A percentile compares a stretch with the other conserved stretches of the same genome.
Evolutionary conservation across 2,888 invertebrate species (phyloP).

Genomic region (Drosophila niveifrons): DNA sequence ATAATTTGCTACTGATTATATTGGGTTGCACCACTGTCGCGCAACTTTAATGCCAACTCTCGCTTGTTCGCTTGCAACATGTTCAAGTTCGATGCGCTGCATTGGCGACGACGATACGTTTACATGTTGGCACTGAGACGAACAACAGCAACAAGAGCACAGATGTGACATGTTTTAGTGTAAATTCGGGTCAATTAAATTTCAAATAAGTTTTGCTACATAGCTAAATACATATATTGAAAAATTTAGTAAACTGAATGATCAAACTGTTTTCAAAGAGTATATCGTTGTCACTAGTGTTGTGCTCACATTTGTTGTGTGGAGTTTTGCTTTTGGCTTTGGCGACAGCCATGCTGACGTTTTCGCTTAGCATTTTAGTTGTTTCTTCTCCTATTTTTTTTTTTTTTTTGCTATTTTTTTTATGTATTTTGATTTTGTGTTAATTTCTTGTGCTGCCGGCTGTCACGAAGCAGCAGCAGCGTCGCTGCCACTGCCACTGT

Average conservation of each 20-base stretch:
- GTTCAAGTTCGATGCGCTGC: constrained; percentile 64
- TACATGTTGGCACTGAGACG: constrained; percentile 11
- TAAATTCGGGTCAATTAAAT: background rate
- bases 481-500: constrained; percentile 25
- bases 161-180: background rate
- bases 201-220: background rate
- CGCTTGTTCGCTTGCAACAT: constrained; percentile 57
- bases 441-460: constrained; percentile 72
- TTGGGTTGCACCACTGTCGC: background rate
- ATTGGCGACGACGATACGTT: constrained; percentile 24
- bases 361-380: constrained; percentile 53
- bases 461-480: constrained; percentile 33
- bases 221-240: background rate
- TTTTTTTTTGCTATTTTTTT: constrained; percentile 17
- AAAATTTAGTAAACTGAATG: background rate
- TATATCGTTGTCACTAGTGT: constrained; percentile 9
- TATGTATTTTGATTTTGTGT: constrained; percentile 65
- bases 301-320: background rate
- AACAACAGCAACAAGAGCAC: constrained; percentile 6
- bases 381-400: constrained; percentile 1
- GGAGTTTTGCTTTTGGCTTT: constrained; percentile 27
- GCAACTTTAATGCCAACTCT: constrained; percentile 43
- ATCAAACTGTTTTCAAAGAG: constrained; percentile 14
- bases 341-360: constrained; percentile 51
- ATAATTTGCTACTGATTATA: background rate